phyloP scores from a whole-genome alignment of 1,140 invertebrate genomes.

The Drosophila hydei region DNA sequence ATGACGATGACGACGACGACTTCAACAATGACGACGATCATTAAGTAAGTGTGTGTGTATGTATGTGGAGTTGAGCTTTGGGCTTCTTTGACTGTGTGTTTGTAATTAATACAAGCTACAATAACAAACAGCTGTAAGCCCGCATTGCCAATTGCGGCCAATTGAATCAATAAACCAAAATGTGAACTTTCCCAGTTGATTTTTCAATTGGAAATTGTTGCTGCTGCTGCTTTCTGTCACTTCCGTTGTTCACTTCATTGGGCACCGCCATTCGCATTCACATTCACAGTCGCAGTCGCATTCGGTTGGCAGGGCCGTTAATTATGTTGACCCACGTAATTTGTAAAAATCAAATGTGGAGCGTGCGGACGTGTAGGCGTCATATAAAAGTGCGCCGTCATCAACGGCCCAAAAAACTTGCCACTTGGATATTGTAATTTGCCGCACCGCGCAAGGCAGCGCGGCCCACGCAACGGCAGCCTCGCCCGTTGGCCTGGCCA shows the following conservation, averaged over 20 bases:
- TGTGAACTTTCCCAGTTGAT: slow-evolving; percentile 43
- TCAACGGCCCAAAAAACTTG: slow-evolving; percentile 39
- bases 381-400: slow-evolving; percentile 55
- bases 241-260: slow-evolving; percentile 43
- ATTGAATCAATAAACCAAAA: slow-evolving; percentile 70
- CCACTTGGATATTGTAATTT: slow-evolving; percentile 61
- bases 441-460: slow-evolving; percentile 27
- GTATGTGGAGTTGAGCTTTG: slow-evolving; percentile 2
- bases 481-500: slow-evolving; percentile 40
- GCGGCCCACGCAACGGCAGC: slow-evolving; percentile 23
- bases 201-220: slow-evolving; percentile 43
- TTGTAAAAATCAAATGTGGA: slow-evolving; percentile 63
- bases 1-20: slow-evolving; percentile 10
- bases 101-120: slow-evolving; percentile 70
- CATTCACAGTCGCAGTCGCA: slow-evolving; percentile 5
- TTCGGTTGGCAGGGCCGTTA: slow-evolving; percentile 55
- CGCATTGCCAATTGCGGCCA: slow-evolving; percentile 62
- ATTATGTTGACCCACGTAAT: slow-evolving; percentile 72
- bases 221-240: slow-evolving; percentile 34
- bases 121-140: no score
- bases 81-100: slow-evolving; percentile 3
- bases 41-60: background rate
- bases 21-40: slow-evolving; percentile 14
- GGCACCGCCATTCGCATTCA: background rate
- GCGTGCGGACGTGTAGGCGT: slow-evolving; percentile 38